A percentile compares a stretch with the other conserved stretches of the same genome.
Conservation (phyloP, 2,797 vertebrate genomes). For the Leontocebus nigricollis region DNA sequence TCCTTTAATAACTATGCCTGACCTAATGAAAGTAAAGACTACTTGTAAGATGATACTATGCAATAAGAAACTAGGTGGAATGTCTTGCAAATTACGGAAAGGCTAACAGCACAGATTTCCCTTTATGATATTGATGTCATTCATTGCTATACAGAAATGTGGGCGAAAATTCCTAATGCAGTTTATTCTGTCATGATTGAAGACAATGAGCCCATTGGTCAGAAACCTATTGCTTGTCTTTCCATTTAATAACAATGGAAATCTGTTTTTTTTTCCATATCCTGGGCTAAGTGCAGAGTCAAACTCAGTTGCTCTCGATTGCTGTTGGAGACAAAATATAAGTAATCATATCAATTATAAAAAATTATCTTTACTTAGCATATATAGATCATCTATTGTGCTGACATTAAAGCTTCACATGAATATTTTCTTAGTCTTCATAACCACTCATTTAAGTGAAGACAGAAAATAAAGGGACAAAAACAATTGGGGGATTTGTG, state of each 20-base stretch:
- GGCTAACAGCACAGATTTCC: background rate
- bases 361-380: background rate
- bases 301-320: background rate
- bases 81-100: background rate
- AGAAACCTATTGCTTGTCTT: background rate
- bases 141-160: background rate
- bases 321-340: background rate
- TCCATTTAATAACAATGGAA: background rate
- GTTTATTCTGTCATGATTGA: background rate
- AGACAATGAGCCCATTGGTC: background rate
- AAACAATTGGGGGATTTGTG: background rate
- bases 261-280: background rate
- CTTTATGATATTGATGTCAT: background rate
- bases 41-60: background rate
- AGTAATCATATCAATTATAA: background rate
- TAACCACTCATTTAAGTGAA: background rate
- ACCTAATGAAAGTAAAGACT: background rate
- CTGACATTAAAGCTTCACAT: background rate
- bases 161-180: background rate
- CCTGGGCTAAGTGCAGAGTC: background rate
- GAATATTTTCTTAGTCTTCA: background rate
- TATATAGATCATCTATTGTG: background rate
- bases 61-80: background rate
- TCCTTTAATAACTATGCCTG: background rate
- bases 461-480: background rate